Evolutionary conservation across 2,888 invertebrate genomes (phyloP).

Genomic region (Drosophila demipolita): DNA sequence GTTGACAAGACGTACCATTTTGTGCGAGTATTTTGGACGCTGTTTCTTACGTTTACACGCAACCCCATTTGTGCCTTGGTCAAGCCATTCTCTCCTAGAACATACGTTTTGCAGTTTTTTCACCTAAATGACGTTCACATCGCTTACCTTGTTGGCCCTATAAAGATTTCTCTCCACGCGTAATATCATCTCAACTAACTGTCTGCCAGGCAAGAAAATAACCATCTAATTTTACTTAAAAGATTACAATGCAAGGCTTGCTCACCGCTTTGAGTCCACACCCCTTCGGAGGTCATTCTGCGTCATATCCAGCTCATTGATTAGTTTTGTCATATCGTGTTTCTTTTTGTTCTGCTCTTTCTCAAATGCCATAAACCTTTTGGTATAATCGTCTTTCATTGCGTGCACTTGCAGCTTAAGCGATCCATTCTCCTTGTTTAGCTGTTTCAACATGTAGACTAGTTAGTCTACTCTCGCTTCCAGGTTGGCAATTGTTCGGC

Average conservation of each 20-base stretch:
- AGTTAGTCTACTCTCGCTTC: slow-evolving; percentile 78
- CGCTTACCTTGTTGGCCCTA: slow-evolving; percentile 76
- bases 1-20: slow-evolving; percentile 56
- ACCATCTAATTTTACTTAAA: neutral
- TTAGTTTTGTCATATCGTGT: slow-evolving; percentile 84
- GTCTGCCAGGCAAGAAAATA: slow-evolving; percentile 51
- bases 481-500: slow-evolving; percentile 80
- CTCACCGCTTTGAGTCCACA: slow-evolving; percentile 77
- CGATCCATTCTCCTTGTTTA: slow-evolving; percentile 86
- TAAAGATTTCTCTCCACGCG: slow-evolving; percentile 84
- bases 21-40: slow-evolving; percentile 78
- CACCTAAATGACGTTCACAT: slow-evolving; percentile 22
- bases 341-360: slow-evolving; percentile 86
- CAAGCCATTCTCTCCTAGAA: slow-evolving; percentile 25
- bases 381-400: slow-evolving; percentile 87
- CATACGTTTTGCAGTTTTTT: slow-evolving; percentile 31
- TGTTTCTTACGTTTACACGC: slow-evolving; percentile 65
- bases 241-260: neutral
- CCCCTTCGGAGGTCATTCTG: slow-evolving; percentile 84
- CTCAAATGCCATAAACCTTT: slow-evolving; percentile 88
- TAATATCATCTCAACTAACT: slow-evolving; percentile 76
- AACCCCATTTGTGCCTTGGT: slow-evolving; percentile 53
- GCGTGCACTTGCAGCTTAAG: slow-evolving; percentile 87
- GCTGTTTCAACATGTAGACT: slow-evolving; percentile 79
- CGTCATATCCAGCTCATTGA: slow-evolving; percentile 83